Evolutionary conservation across 1,140 invertebrate genomes (phyloP), one percentile per base, ranked within the genome.

Genomic region (Caenorhabditis tropicalis): DNA sequence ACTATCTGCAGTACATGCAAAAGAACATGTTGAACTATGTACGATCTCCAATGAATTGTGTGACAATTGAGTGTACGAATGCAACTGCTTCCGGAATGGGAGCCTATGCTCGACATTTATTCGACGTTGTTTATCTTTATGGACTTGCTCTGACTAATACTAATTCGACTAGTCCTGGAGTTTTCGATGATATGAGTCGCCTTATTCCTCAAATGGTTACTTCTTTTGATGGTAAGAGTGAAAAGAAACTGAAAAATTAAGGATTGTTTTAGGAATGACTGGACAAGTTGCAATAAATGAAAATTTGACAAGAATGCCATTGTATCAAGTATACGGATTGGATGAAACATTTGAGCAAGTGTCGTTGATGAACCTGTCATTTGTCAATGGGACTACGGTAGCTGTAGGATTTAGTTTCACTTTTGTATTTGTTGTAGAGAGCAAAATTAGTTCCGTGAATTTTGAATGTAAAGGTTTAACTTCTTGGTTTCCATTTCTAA

Each of bases 261-360:
- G 31, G 15, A 33, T 2, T 16, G 9, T 33, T 65, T 43, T 27
- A 82, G 82, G 82, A 39, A 12, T 82, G 1, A 82, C 82, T 9
- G 82, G 82, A 21, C 33, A 27, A 2, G 82, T 82, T 1, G 33
- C 56, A 2, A 65, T 82, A 29, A 82, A 82, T 46, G n/a, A 65
- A n/a, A 82, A 82, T 29, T 21, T 58, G 2, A 46, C 82, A 3
- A 29, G 82, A 24, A 65, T 65, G 82, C 82, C 82, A 10, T 46
- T 65, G 15, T 82, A 65, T 33, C 65, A 65, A 58, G 27, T 82
- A 2, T 65, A 58, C 24, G 82, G 56, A 39, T 48, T 82, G 16
- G 82, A 82, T 46, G 21, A 21, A 27, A 3, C 7, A 2, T 39
- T 65, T 48, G 65, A 82, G 31, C 82, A 58, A 27, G 16, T 70